Conservation (phyloP, 2,888 invertebrate species). For the Ashinkailepas kermadecensis region DNA sequence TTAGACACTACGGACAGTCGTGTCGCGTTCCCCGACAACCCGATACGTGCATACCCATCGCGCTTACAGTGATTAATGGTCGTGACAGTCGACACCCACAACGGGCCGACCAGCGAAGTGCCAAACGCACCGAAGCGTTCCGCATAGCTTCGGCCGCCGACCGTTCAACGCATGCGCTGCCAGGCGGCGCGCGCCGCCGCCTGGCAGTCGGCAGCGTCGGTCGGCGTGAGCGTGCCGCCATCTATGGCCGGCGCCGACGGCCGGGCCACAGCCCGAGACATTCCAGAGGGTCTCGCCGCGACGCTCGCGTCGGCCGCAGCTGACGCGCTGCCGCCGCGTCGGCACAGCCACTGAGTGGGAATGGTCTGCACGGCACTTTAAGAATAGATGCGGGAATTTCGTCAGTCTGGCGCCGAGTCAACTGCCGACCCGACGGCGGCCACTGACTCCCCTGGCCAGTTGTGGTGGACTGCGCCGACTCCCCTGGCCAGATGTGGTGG, state of each 20-base stretch:
- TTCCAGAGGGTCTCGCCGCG: background rate
- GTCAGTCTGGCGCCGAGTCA: background rate
- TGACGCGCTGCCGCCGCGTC: background rate
- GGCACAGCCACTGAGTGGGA: background rate
- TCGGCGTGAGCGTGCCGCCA: background rate
- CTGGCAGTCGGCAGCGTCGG: background rate
- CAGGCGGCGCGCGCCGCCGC: background rate
- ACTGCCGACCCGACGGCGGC: no score
- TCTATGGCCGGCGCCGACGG: background rate
- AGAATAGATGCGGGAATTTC: conserved; percentile 3
- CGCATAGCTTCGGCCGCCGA: background rate
- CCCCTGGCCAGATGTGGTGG: no score
- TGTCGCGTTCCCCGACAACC: background rate
- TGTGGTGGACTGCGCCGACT: no score
- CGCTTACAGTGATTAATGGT: background rate
- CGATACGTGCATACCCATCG: background rate
- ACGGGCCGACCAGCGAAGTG: background rate
- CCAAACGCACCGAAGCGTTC: background rate
- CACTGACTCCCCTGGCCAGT: no score
- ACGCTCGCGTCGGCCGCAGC: no score
- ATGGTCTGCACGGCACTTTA: background rate
- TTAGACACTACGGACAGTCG: background rate
- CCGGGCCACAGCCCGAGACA: background rate
- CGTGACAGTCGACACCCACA: background rate
- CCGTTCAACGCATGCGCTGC: no score